A percentile compares a stretch with the other conserved stretches of the same genome.
Conservation (phyloP, 2,113 vertebrate genomes). For the Ceuthmochares aereus region DNA sequence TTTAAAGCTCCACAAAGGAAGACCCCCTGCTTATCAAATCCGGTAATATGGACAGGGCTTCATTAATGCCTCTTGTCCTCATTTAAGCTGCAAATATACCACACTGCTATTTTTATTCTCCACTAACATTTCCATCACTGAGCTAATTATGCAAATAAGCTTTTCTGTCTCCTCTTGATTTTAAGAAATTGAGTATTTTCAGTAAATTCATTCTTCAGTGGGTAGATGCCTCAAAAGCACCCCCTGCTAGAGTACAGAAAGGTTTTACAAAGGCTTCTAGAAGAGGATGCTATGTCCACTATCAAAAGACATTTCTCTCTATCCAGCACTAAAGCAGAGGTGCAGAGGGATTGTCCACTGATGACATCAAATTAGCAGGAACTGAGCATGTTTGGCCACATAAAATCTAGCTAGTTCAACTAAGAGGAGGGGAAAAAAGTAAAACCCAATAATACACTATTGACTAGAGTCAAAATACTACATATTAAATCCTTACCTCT, state of each 20-base stretch:
- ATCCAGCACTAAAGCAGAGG: neutral
- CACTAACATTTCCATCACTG: neutral
- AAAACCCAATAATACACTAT: neutral
- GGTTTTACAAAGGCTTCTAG: neutral
- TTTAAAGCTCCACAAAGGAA: neutral
- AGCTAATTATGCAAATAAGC: neutral
- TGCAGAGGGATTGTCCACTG: neutral
- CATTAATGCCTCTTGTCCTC: neutral
- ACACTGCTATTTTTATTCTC: neutral
- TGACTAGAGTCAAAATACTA: neutral
- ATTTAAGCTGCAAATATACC: neutral
- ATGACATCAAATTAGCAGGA: neutral
- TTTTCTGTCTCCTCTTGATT: neutral
- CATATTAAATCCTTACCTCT: neutral
- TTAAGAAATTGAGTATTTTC: neutral
- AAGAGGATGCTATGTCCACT: neutral
- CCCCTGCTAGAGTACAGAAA: neutral
- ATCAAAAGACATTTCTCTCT: neutral
- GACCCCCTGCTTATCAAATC: neutral
- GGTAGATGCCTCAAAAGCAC: neutral
- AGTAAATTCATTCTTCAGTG: neutral
- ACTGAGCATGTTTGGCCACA: neutral
- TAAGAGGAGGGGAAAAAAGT: fast-evolving
- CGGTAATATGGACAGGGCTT: neutral
- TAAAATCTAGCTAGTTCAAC: neutral